These are phyloP conservation scores for Jaculus jaculus DNA, from an alignment of 2,113 vertebrate genomes.

Conservation along the genomic window DNA sequence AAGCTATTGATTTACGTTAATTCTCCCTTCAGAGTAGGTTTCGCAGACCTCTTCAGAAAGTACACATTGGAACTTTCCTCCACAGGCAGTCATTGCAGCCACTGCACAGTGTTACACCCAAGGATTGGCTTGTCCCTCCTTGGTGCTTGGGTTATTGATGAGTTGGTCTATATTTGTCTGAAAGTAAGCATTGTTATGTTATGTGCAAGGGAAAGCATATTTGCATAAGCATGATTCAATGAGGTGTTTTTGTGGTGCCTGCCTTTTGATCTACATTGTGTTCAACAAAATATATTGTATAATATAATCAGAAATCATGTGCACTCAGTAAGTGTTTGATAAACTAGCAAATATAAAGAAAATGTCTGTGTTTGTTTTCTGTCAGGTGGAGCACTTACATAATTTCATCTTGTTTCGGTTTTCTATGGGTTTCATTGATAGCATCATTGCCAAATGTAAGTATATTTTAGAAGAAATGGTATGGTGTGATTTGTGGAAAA, in stretches of 20 bases:
- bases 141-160: slow-evolving; percentile 17
- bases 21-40: neutral
- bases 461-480: slow-evolving; percentile 56
- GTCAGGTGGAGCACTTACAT: slow-evolving; percentile 96
- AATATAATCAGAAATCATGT: neutral
- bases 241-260: neutral
- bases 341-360: neutral
- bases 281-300: neutral
- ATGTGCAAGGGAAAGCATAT: neutral
- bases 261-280: neutral
- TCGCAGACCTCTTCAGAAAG: neutral
- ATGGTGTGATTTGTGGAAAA: neutral
- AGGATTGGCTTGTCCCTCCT: neutral
- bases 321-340: neutral
- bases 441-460: slow-evolving; percentile 98
- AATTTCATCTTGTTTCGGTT: slow-evolving; percentile 98
- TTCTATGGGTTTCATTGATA: slow-evolving; percentile 98
- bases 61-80: neutral
- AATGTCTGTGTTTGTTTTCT: slow-evolving; percentile 50
- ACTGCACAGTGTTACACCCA: neutral
- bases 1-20: neutral
- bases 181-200: neutral
- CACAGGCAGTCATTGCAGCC: neutral
- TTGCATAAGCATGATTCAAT: slow-evolving; percentile 1
- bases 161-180: neutral